Conservation (phyloP, 2,797 vertebrate species). For the Brotula barbata region DNA sequence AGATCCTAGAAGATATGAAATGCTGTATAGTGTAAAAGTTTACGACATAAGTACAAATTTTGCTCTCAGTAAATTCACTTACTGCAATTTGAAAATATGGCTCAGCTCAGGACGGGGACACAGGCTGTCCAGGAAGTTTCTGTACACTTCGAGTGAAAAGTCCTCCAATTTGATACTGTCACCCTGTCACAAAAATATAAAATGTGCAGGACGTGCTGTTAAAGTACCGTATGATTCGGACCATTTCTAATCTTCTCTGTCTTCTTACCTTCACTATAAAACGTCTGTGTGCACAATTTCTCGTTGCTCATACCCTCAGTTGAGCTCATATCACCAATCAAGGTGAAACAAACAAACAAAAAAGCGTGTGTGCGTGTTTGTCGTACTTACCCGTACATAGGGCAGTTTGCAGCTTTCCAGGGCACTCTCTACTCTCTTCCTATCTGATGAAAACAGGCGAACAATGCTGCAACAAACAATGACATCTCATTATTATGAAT, state of each 20-base stretch:
- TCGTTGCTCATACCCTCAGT: too few relatives aligned
- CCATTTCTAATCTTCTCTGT: too few relatives aligned
- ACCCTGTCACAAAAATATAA: conserved; percentile 77
- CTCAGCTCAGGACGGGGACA: conserved; percentile 93
- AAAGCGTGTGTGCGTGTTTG: neutral
- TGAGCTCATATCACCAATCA: too few relatives aligned
- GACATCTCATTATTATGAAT: conserved; percentile 21
- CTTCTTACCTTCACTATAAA: too few relatives aligned
- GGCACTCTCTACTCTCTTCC: conserved; percentile 91
- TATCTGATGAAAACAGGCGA: conserved; percentile 94
- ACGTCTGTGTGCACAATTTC: too few relatives aligned
- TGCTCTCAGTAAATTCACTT: conserved; percentile 64
- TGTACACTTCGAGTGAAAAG: conserved; percentile 90
- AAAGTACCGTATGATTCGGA: too few relatives aligned
- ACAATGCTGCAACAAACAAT: conserved; percentile 83
- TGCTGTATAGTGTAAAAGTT: too few relatives aligned
- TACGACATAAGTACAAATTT: too few relatives aligned
- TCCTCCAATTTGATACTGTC: conserved; percentile 94
- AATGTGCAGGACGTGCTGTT: too few relatives aligned
- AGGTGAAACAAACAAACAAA: neutral
- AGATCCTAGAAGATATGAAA: too few relatives aligned
- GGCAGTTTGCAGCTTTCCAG: conserved; percentile 93
- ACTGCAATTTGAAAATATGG: conserved; percentile 92
- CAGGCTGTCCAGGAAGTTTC: conserved; percentile 88
- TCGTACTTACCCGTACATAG: conserved; percentile 86